Evolutionary conservation across 2,888 invertebrate species (phyloP).

Genomic region (Antheraea assamensis): DNA sequence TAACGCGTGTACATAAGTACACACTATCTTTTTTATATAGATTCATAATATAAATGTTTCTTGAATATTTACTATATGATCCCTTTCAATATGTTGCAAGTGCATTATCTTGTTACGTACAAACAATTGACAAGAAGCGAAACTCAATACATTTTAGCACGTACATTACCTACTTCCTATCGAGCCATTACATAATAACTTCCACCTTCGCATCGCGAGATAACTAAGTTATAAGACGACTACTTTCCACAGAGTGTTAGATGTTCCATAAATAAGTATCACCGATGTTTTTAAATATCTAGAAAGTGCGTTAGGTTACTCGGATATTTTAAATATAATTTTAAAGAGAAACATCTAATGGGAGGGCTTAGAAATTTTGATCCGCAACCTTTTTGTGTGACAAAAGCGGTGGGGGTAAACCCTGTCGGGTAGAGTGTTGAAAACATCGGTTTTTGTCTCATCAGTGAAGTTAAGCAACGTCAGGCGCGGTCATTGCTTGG

Average conservation of each 20-base stretch:
- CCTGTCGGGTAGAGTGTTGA: too few relatives aligned
- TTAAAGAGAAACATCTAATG: too few relatives aligned
- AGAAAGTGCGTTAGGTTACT: background rate
- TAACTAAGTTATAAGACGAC: conserved; percentile 10
- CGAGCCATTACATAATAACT: background rate
- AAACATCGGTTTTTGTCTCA: too few relatives aligned
- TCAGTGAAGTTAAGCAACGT: too few relatives aligned
- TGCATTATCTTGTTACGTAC: background rate
- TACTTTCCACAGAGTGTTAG: background rate
- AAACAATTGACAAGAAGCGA: background rate
- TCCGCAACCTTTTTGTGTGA: too few relatives aligned
- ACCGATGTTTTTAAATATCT: background rate
- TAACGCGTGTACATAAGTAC: too few relatives aligned
- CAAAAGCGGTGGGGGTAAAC: too few relatives aligned
- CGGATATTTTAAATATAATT: too few relatives aligned
- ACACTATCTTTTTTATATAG: too few relatives aligned
- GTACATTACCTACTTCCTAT: conserved; percentile 10
- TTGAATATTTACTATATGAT: background rate
- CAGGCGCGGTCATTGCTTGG: too few relatives aligned
- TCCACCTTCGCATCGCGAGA: conserved; percentile 3
- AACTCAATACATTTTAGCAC: conserved; percentile 7
- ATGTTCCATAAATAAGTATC: background rate
- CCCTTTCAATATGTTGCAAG: background rate
- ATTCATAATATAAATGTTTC: background rate
- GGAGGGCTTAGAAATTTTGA: too few relatives aligned